Evolutionary conservation across 2,797 vertebrate species (phyloP).

Genomic region (Craterocephalus amniculus): DNA sequence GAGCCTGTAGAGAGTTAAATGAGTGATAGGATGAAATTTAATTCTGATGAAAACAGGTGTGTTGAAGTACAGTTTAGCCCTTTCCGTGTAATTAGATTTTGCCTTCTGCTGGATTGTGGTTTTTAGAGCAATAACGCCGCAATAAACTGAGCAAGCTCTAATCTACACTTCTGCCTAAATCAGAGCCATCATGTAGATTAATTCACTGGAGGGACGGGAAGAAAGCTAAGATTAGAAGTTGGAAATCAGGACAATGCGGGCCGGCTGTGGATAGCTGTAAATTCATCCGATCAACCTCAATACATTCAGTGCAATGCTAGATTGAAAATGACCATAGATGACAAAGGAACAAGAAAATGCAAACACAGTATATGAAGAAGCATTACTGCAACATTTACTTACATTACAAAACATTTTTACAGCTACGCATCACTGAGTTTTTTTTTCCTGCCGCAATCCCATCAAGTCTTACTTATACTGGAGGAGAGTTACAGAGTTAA

Average conservation of each 20-base stretch:
- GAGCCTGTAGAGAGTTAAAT: conserved; percentile 29
- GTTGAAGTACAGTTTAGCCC: conserved; percentile 50
- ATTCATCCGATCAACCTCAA: conserved; percentile 49
- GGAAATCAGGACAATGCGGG: conserved; percentile 71
- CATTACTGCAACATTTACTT: neutral
- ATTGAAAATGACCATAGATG: conserved; percentile 3
- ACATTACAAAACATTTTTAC: neutral
- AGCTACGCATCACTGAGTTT: neutral
- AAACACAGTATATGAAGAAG: neutral
- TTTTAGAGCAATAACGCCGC: conserved; percentile 53
- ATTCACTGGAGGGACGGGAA: conserved; percentile 69
- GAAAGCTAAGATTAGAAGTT: conserved; percentile 76
- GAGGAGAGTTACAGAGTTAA: conserved; percentile 21
- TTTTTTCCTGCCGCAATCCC: neutral
- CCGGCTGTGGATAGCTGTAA: conserved; percentile 25
- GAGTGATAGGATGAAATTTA: conserved; percentile 48
- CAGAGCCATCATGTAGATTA: conserved; percentile 69
- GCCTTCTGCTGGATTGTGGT: conserved; percentile 63
- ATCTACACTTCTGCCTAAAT: conserved; percentile 77
- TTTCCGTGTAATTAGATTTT: conserved; percentile 70
- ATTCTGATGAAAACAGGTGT: conserved; percentile 59
- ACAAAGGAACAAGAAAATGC: neutral
- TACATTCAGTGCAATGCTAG: neutral
- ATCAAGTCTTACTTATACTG: conserved; percentile 18
- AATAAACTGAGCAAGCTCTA: conserved; percentile 70